Conservation (phyloP, 23 tunicate species). For the Oikopleura dioica region DNA sequence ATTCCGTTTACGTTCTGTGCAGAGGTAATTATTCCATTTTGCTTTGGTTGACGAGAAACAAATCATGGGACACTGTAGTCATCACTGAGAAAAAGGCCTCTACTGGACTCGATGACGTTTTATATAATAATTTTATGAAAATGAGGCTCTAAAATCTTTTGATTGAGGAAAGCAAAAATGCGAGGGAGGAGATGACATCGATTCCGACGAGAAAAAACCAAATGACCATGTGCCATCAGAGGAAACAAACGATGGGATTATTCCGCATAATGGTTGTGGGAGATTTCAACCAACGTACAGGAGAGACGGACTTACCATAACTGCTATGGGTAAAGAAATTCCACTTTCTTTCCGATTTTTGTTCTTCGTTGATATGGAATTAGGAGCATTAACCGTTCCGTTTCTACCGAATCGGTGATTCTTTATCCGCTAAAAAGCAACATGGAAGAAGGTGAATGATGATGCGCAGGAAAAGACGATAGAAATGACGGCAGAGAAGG, state of each 20-base stretch:
- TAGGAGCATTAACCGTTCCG: no score
- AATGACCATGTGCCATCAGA: slow-evolving; percentile 47
- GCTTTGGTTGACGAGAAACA: no score
- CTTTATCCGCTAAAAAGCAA: slow-evolving; percentile 72
- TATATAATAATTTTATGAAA: no score
- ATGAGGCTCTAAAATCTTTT: no score
- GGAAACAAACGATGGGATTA: not conserved
- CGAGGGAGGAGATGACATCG: slow-evolving; percentile 65
- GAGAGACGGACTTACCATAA: slow-evolving; percentile 34
- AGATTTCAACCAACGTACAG: slow-evolving; percentile 63
- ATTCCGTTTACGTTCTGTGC: slow-evolving; percentile 78
- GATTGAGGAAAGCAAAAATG: slow-evolving; percentile 96
- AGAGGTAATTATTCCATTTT: slow-evolving; percentile 76
- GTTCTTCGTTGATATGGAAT: no score
- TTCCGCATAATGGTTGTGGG: slow-evolving; percentile 56
- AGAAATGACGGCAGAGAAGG: slow-evolving; percentile 68
- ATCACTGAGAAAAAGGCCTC: no score
- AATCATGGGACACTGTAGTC: no score
- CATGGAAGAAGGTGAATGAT: slow-evolving; percentile 80
- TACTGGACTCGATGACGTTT: no score
- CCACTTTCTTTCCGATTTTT: no score
- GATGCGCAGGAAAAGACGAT: slow-evolving; percentile 87
- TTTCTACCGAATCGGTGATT: no score
- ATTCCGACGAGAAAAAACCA: slow-evolving; percentile 33
- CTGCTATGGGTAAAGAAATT: no score